Evolutionary conservation across 2,797 vertebrate species (phyloP), one percentile per base, ranked within the genome.

Genomic region (Hybognathus amarus): DNA sequence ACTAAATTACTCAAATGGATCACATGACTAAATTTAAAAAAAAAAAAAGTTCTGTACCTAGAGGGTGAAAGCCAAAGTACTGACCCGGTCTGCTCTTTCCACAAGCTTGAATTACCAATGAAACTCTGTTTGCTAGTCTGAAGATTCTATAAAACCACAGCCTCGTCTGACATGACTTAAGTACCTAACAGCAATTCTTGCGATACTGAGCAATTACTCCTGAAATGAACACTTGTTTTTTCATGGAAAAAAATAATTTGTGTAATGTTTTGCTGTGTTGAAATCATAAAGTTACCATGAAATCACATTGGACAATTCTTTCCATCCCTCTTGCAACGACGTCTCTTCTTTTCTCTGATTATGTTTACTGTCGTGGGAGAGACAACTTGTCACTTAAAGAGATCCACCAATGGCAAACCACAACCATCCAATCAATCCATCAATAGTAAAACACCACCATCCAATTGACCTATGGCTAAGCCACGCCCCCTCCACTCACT

Each of bases 1-100:
- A 11, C 67, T 73, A 74, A 84, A 50, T 85, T 82, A 80, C 56
- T 86, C 71, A 85, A 83, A 40, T 83, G 85, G 80, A 85, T 88
- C 80, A 85, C 70, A 82, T 79, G 78, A 79, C 40, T 82, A 30
- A 80, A 74, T n/a, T 61, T 70, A 52, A 59, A 80, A 85, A 61
- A 33, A 76, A 84, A 84, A 84, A 83, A 80, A 50, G 54, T 74
- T 73, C 76, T 77, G 66, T 73, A 83, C 67, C 83, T 77, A 64
- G 59, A 61, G 77, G 77, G 59, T 74, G 6, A 20, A 40, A 50
- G 56, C 40, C 70, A 80, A 85, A 80, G 70, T 54, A 82, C 77
- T 27, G 22, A 38, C 70, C 79, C 59, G 30, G 79, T 56, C 63
- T 73, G 64, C 85, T 77, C 47, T 56, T 85, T 67, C 45, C 20